phyloP scores from a whole-genome alignment of 2,888 invertebrate species.

The Seira sanloemensis region DNA sequence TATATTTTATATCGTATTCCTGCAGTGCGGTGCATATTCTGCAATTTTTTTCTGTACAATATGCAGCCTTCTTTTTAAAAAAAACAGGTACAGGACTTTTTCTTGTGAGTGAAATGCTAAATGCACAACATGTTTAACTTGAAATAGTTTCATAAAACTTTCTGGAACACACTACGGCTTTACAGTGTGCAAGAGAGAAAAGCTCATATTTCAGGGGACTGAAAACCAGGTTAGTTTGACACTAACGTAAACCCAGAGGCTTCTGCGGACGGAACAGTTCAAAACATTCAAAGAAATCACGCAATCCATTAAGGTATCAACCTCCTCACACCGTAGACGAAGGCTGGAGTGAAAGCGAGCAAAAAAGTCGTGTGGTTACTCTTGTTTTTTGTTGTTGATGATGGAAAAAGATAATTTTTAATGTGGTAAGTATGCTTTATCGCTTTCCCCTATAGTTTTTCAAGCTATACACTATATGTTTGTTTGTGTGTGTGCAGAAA shows the following conservation, averaged over 20 bases:
- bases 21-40: conserved; percentile 7
- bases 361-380: too few relatives aligned
- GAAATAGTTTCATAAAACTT: neutral
- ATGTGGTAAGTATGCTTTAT: neutral
- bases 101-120: neutral
- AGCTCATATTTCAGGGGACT: too few relatives aligned
- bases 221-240: neutral
- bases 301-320: conserved; percentile 16
- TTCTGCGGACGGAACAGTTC: neutral
- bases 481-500: too few relatives aligned
- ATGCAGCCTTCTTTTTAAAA: too few relatives aligned
- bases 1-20: neutral
- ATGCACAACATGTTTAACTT: neutral
- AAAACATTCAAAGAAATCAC: conserved; percentile 6
- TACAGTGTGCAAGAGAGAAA: too few relatives aligned
- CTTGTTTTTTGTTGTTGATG: conserved; percentile 8
- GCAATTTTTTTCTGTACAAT: neutral
- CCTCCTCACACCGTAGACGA: neutral
- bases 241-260: neutral
- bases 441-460: too few relatives aligned
- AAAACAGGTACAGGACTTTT: too few relatives aligned
- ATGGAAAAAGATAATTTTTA: neutral
- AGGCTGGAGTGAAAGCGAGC: too few relatives aligned
- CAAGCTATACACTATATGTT: too few relatives aligned
- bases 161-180: too few relatives aligned